Evolutionary conservation across 2,113 vertebrate species (phyloP), one percentile per base, ranked within the genome.

Genomic region (Triplophysa dalaica): DNA sequence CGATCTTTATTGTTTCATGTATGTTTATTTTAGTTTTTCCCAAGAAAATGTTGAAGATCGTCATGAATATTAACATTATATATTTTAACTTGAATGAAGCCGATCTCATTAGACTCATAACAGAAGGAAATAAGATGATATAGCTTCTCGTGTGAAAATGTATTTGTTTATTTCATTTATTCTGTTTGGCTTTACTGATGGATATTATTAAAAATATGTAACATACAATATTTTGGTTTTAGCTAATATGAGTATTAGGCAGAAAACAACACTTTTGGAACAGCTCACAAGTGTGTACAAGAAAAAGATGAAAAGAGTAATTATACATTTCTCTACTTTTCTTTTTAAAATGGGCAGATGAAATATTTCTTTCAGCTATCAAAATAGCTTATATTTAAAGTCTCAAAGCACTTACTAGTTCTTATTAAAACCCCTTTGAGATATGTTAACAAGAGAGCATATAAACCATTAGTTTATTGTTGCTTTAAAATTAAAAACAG

Each of bases 401-500:
- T 73, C 70, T 60, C 54, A 41, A 60, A 73, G 21, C 54, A 21
- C 70, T 73, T 11, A 21, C n/a, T 33, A 38, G 43, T 22, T 29
- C 29, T 45, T 73, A 33, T 38, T 19, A 33, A 58, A 73, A 45
- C 5, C 4, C 56, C 68, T 29, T 24, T 26, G 33, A 75, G 72
- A 75, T 26, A 26, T 41, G 2, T 26, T 72, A 43, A 43, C 70
- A 22, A 22, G 26, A 56, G 7, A 60, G 56, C 19, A 50, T 52
- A 19, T 29, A 17, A 70, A 43, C 19, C 33, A 17, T 38, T 54
- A 33, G 11, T 60, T 75, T 75, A 62, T 9, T 7, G 16, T 75
- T 75, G 41, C 16, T 62, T 75, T 48, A 43, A 43, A n/a, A 68
- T 33, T n/a, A 11, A 68, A 43, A 68, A n/a, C 24, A 68, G 43